Evolutionary conservation across 2,888 invertebrate species (phyloP), one percentile per base, ranked within the genome.

Genomic region (Caenorhabditis wallacei): DNA sequence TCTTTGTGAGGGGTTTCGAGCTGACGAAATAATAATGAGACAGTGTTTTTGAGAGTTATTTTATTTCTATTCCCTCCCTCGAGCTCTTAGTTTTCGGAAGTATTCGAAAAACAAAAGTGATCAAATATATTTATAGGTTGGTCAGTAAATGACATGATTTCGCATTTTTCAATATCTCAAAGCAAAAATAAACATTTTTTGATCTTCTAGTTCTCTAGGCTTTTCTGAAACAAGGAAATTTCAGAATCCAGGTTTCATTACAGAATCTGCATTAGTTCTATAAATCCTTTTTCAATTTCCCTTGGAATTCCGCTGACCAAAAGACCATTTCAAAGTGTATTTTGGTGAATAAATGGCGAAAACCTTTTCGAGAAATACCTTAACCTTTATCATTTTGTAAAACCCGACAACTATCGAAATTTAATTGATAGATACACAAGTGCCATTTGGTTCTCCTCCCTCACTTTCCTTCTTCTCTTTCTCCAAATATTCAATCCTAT

Each of bases 381-480:
- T 22, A 57, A 59, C 57, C 40, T 54, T 59, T 53, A 5, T 22
- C 26, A 30, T 59, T 61, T 16, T 22, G 11, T 35, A 57, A 66
- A 57, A 66, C 57, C 57, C 66, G 16, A 46, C 74, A 18, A 30
- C 56, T n/a, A 30, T n/a, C 1, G 48, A 24, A 10, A 56, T 56
- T 30, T 75, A 75, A 75, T 75, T 75, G 75, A 48, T 57, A 48
- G 56, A 56, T 75, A 66, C 66, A 75, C 66, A 75, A 18, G 56
- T 66, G 66, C 56, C 75, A 75, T 75, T 74, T 74, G 74, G 40
- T 30, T 26, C 26, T 24, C 37, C 35, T 35, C 59, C 43, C 40
- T 40, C 40, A 40, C 40, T 10, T 35, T 40, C 26, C 30, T 30
- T 30, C 30, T 24, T n/a, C 56, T 37, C 46, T 30, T 46, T 57